phyloP scores from a whole-genome alignment of 1,140 invertebrate species.

The Apis mellifera region Amel_HAv3.1 CM009931.2:15311001-15311500 shows the following conservation, averaged over 20 bases:
- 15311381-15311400: conserved; percentile 64
- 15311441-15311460: too few relatives aligned
- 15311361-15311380: conserved; percentile 42
- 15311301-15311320: conserved; percentile 15
- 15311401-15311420: conserved; percentile 71
- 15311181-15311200: neutral
- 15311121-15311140: conserved; percentile 8
- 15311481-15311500: too few relatives aligned
- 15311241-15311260: neutral
- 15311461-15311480: too few relatives aligned
- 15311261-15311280: conserved; percentile 13
- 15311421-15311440: conserved; percentile 75
- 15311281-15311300: conserved; percentile 25
- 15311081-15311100: conserved; percentile 17
- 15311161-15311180: neutral
- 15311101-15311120: neutral
- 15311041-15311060: conserved; percentile 15
- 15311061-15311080: conserved; percentile 16
- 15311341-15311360: neutral
- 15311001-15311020: too few relatives aligned
- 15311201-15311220: neutral
- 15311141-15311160: conserved; percentile 4
- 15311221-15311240: neutral
- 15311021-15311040: conserved; percentile 18
- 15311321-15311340: conserved; percentile 16